A percentile compares a stretch with the other conserved stretches of the same genome.
Conservation (phyloP, 2,888 invertebrate genomes). For the Synanthedon myopaeformis region DNA sequence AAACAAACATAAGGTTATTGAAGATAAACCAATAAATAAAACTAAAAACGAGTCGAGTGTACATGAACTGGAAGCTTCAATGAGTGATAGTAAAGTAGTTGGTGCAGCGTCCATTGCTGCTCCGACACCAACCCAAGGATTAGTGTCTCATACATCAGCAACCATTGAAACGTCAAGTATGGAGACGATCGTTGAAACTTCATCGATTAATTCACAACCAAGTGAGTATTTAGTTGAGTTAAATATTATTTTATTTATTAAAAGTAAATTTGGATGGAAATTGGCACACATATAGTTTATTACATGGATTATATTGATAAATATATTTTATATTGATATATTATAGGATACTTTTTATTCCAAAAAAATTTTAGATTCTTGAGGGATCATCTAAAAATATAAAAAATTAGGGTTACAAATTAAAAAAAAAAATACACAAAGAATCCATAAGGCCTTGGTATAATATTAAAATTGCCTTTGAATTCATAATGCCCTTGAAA, state of each 20-base stretch:
- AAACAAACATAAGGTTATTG: slow-evolving; percentile 33
- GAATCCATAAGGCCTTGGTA: no score
- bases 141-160: slow-evolving; percentile 26
- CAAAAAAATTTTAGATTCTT: no score
- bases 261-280: no score
- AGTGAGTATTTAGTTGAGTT: slow-evolving; percentile 28
- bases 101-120: slow-evolving; percentile 19
- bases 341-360: no score
- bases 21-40: slow-evolving; percentile 31
- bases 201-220: slow-evolving; percentile 42
- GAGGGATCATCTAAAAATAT: neutral
- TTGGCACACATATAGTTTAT: no score
- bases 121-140: slow-evolving; percentile 50
- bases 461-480: no score
- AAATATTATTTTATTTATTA: no score
- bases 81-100: slow-evolving; percentile 22
- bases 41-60: slow-evolving; percentile 30
- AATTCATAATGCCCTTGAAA: no score
- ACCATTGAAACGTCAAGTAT: slow-evolving; percentile 15
- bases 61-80: slow-evolving; percentile 41
- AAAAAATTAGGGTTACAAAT: no score
- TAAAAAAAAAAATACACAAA: neutral
- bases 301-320: no score
- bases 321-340: no score
- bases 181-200: slow-evolving; percentile 21